A percentile compares a stretch with the other conserved stretches of the same genome.
phyloP scores from a whole-genome alignment of 2,797 vertebrate species.

The Gila robusta region DNA sequence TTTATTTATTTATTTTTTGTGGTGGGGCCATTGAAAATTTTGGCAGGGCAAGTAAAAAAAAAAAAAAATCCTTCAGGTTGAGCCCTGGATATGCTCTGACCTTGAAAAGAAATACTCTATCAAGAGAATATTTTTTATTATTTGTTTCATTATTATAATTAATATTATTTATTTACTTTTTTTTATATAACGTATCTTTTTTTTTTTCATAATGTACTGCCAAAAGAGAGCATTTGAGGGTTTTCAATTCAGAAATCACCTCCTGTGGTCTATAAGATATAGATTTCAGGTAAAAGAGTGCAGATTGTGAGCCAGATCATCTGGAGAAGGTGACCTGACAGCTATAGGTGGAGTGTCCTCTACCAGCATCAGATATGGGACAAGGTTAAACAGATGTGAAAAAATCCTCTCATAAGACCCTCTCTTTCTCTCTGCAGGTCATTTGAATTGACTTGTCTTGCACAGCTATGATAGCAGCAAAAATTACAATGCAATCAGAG shows the following conservation, averaged over 20 bases:
- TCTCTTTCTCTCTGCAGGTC: neutral
- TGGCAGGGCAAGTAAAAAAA: no score
- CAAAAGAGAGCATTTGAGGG: neutral
- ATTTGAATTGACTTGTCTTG: neutral
- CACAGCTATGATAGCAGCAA: neutral
- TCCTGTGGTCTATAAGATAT: neutral
- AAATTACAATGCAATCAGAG: neutral
- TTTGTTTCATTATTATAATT: neutral
- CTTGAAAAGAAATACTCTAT: neutral
- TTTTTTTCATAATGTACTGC: neutral
- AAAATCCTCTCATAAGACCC: neutral
- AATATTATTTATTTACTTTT: no score
- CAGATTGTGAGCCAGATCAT: neutral
- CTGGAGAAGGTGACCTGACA: slow-evolving; percentile 19
- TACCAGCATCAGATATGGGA: slow-evolving; percentile 17
- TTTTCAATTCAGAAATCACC: slow-evolving; percentile 12
- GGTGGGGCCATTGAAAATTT: no score
- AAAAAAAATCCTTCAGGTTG: no score
- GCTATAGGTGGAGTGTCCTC: neutral
- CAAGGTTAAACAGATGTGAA: neutral
- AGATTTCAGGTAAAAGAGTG: neutral
- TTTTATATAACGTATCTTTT: neutral
- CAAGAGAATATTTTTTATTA: neutral
- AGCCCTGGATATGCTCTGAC: neutral
- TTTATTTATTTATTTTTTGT: no score